Evolutionary conservation across 2,888 invertebrate genomes (phyloP).

Genomic region (Magallana nippona): DNA sequence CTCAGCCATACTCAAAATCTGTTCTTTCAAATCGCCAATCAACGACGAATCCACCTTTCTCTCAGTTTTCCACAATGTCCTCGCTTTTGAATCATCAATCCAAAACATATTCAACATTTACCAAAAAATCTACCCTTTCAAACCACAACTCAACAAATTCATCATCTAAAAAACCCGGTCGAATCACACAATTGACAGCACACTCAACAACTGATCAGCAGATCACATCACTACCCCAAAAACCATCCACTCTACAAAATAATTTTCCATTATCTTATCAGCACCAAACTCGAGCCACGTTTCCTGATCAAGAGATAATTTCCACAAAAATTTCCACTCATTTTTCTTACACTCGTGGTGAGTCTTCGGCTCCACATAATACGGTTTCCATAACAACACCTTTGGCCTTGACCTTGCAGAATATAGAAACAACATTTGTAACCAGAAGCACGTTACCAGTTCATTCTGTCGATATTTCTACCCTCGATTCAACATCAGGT

Average conservation of each 20-base stretch:
- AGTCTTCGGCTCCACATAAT: not conserved
- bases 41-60: not conserved
- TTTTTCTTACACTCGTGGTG: not conserved
- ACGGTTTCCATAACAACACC: constrained; percentile 2
- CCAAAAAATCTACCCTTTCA: not conserved
- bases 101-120: not conserved
- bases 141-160: not conserved
- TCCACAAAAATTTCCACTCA: not conserved
- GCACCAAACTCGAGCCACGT: not conserved
- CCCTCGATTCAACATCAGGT: not conserved
- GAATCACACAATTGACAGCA: too few relatives aligned
- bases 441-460: not conserved
- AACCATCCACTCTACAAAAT: not conserved
- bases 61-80: not conserved
- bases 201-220: too few relatives aligned
- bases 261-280: not conserved
- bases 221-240: not conserved
- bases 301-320: not conserved
- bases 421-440: constrained; percentile 3
- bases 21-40: too few relatives aligned
- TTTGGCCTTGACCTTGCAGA: not conserved
- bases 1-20: too few relatives aligned
- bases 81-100: not conserved
- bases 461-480: not conserved
- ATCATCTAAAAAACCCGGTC: too few relatives aligned